These are phyloP conservation scores for Styela clava DNA, from an alignment of 23 tunicate genomes.

Conservation along the genomic window DNA sequence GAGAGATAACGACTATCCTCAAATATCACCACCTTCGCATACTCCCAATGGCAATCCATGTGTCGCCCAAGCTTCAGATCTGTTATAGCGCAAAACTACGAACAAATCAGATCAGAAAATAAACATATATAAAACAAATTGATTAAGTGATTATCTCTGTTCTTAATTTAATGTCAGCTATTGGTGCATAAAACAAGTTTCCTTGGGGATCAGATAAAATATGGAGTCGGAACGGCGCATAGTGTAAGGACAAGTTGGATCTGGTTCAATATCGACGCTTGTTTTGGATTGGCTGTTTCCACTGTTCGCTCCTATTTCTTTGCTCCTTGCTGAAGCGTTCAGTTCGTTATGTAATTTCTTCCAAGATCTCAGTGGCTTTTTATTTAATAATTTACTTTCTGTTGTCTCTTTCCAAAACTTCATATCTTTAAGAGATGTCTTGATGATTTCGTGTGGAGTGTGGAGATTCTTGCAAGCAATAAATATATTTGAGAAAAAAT, in stretches of 20 bases:
- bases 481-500: conserved; percentile 4
- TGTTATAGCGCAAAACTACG: no score
- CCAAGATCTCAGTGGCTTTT: conserved; percentile 19
- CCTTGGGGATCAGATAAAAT: conserved; percentile 28
- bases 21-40: no score
- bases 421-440: conserved; percentile 10
- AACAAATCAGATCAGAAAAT: no score
- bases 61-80: no score
- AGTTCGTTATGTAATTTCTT: neutral
- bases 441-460: conserved; percentile 25
- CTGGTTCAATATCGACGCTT: neutral
- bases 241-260: conserved; percentile 12
- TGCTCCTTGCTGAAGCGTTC: conserved; percentile 1
- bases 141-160: neutral
- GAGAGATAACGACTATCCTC: no score
- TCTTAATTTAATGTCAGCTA: conserved; percentile 5
- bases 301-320: neutral
- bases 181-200: conserved; percentile 25
- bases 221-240: conserved; percentile 27
- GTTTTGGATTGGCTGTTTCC: neutral
- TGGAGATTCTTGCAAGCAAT: conserved; percentile 25
- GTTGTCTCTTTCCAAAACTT: conserved; percentile 20
- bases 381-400: conserved; percentile 21
- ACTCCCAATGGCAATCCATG: no score
- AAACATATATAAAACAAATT: no score